Evolutionary conservation across 1,140 invertebrate genomes (phyloP).

Genomic region (Aphaenogaster floridana): DNA sequence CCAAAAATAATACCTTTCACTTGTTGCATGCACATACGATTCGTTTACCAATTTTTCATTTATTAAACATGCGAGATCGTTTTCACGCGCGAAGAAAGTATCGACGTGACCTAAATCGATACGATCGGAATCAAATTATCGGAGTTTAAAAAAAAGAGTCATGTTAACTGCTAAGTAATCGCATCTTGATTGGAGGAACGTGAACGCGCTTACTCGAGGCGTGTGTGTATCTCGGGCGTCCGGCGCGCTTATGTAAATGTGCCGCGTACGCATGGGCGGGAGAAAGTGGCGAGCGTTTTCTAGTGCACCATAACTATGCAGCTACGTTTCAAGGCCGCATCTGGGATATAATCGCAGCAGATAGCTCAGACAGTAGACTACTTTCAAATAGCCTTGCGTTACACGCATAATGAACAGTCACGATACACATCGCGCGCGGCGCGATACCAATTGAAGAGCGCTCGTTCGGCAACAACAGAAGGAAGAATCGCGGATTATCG

Average conservation of each 20-base stretch:
- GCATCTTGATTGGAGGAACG: background rate
- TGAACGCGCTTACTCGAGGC: background rate
- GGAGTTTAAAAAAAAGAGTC: background rate
- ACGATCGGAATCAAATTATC: constrained; percentile 36
- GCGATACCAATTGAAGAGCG: background rate
- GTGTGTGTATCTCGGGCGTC: background rate
- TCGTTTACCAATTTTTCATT: constrained; percentile 6
- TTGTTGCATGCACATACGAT: background rate
- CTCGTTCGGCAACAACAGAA: background rate
- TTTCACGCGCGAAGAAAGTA: constrained; percentile 37
- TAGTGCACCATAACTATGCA: constrained; percentile 61
- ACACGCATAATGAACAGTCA: constrained; percentile 56
- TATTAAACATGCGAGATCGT: background rate
- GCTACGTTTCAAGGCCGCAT: constrained; percentile 78
- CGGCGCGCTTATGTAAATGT: constrained; percentile 43
- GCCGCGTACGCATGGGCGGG: constrained; percentile 38
- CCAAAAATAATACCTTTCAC: constrained; percentile 4
- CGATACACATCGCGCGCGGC: constrained; percentile 11
- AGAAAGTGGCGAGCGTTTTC: constrained; percentile 80
- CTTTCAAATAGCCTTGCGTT: constrained; percentile 82
- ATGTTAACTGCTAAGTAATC: constrained; percentile 14
- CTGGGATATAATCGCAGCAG: constrained; percentile 78
- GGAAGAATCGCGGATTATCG: background rate
- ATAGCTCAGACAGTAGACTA: constrained; percentile 78
- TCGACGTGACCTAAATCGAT: background rate